Evolutionary conservation across 2,797 vertebrate species (phyloP), one percentile per base, ranked within the genome.

Genomic region (Leucoraja ocellata): DNA sequence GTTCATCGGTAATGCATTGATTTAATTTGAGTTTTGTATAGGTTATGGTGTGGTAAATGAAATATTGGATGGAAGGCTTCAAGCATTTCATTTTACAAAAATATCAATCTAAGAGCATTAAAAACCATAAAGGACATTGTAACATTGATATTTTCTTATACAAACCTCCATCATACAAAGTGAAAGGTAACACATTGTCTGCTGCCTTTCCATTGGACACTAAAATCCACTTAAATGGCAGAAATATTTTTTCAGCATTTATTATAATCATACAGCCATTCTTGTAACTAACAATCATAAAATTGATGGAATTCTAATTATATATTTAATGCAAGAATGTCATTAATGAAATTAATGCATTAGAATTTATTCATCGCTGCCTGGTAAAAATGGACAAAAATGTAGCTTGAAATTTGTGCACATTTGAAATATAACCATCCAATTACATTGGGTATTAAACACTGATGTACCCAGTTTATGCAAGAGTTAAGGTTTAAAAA

Each of bases 401-500:
- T 28, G 36, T 25, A 73, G 32, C 88, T 16, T 11, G 68, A 23
- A 54, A 54, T 54, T 54, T 54, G 46, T 54, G 46, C 46, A 54
- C 46, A 54, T 91, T 54, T 91, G 18, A 91, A 54, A 74, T 74
- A 74, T 14, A 91, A 91, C 18, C 8, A 91, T 46, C 32, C 63
- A 25, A 32, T 39, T 71, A 39, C 39, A 73, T n/a, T 63, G 58
- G 36, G 32, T 63, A 91, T 91, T 74, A 73, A 46, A 23, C 68
- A 13, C 10, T 23, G 21, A 46, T 74, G 39, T 71, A 74, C 28
- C 68, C 63, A 21, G 36, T 74, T 91, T 74, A 54, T 25, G 90
- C 68, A 91, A 91, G 68, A 46, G 68, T 91, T 73, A 91, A 74
- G 68, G 23, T 91, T 74, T 73, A 23, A 23, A 78, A 78, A 84